A percentile compares a stretch with the other conserved stretches of the same genome.
These are phyloP conservation scores for Stenoptilia bipunctidactyla DNA, from an alignment of 2,888 invertebrate genomes.

Conservation along the genomic window DNA sequence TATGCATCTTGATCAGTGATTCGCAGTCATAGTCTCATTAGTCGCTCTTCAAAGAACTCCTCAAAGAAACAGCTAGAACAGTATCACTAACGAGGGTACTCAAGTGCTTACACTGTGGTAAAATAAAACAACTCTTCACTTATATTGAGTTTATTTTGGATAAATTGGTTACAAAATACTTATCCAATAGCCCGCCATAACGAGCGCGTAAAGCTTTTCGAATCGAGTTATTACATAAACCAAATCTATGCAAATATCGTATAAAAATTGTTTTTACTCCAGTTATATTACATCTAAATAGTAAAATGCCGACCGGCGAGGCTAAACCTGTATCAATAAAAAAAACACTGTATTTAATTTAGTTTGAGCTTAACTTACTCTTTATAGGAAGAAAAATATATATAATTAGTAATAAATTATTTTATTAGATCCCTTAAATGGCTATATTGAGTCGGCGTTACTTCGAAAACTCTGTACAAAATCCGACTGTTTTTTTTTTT, in stretches of 20 bases:
- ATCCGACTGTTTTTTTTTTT: constrained; percentile 13
- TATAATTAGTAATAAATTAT: constrained; percentile 61
- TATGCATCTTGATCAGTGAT: too few relatives aligned
- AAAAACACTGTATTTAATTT: constrained; percentile 39
- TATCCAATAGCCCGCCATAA: constrained; percentile 39
- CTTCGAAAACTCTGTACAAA: constrained; percentile 30
- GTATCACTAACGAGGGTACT: too few relatives aligned
- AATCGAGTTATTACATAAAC: constrained; percentile 42
- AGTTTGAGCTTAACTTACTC: constrained; percentile 68
- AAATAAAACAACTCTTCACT: constrained; percentile 59
- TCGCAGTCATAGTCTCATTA: too few relatives aligned
- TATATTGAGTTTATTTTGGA: constrained; percentile 70
- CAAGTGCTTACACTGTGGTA: too few relatives aligned
- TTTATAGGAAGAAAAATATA: constrained; percentile 61
- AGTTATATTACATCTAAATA: constrained; percentile 57
- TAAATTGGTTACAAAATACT: constrained; percentile 69
- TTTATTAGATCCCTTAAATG: constrained; percentile 54
- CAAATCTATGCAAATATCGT: constrained; percentile 35
- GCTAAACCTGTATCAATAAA: constrained; percentile 31
- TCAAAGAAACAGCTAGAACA: too few relatives aligned
- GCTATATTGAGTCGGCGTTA: constrained; percentile 18
- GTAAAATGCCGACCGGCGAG: constrained; percentile 56
- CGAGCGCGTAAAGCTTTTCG: constrained; percentile 27
- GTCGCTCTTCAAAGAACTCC: too few relatives aligned
- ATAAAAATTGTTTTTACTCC: constrained; percentile 39